Base-by-base conservation (phyloP, 2,113 vertebrate genomes). In the Chloropsis hardwickii region DNA sequence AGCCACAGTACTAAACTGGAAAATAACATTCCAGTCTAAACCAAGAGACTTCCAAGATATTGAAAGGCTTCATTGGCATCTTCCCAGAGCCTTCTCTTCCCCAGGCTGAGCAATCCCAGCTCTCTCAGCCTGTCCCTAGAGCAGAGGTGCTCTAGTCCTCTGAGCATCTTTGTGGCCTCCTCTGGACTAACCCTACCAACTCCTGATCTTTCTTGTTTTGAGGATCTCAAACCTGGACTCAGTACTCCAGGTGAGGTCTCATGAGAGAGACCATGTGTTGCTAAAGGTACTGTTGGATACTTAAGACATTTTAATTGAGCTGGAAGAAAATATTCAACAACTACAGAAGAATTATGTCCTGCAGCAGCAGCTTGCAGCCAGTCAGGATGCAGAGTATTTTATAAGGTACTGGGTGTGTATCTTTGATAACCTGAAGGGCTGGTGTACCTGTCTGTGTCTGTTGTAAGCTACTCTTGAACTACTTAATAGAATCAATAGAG, bases 181-280 rank as follows among this genome's bases (percentile, higher is more conserved):
- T 61, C 40, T 76, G 54, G 25, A 33, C 5, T 20, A 16, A 21
- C 6, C 3, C 24, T 35, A 51, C 29, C 4, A 39, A 14, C 7
- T 61, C 17, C n/a, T 60, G 16, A 25, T 45, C 11, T 67, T 45
- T 31, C 53, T 31, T 27, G 2, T 15, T 45, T 40, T 67, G 39
- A 27, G 6, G 21, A 27, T 53, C 9, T 6, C 20, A 82, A 14
- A 60, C 6, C 15, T 54, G 29, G 20, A n/a, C 0, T 0, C 14
- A 22, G 5, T 15, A 27, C 14, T 47, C 25, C 11, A 27, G 17
- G 10, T 61, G 29, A 47, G 3, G 11, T 15, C n/a, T 61, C 39
- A 39, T 22, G 22, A 35, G 24, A 47, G 22, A 60, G 11, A 61
- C 5, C 47, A 7, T 13, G 6, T 45, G 6, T 45, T 85, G 9